These are phyloP conservation scores for Chanos chanos DNA, from an alignment of 2,797 vertebrate genomes.

Conservation along the genomic window DNA sequence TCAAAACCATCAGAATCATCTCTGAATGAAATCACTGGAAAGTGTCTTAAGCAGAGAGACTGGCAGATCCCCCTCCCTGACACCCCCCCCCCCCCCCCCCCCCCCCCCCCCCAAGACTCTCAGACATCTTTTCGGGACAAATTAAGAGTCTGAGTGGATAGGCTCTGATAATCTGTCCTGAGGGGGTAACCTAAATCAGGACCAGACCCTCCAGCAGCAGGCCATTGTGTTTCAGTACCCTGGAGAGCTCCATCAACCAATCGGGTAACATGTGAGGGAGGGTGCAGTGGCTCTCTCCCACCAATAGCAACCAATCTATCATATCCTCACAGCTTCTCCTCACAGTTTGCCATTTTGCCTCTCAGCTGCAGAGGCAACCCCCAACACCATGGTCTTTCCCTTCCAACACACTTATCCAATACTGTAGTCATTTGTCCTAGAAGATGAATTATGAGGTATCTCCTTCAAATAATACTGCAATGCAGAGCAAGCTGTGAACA, in stretches of 20 bases:
- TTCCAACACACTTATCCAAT: no score
- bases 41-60: slow-evolving; percentile 2
- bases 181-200: slow-evolving; percentile 25
- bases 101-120: no score
- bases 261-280: background rate
- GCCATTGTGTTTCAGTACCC: slow-evolving; percentile 16
- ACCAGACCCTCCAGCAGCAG: slow-evolving; percentile 1
- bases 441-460: no score
- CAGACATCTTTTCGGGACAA: slow-evolving; percentile 31
- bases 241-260: slow-evolving; percentile 10
- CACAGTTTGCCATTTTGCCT: no score
- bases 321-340: background rate
- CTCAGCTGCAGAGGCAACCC: no score
- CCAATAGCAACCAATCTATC: slow-evolving; percentile 4
- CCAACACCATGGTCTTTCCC: no score
- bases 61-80: slow-evolving; percentile 25
- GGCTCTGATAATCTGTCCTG: slow-evolving; percentile 29
- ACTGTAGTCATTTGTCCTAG: no score
- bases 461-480: no score
- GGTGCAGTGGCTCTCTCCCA: background rate
- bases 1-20: slow-evolving; percentile 33
- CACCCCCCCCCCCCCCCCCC: no score
- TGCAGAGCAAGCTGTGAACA: no score
- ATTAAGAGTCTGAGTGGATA: slow-evolving; percentile 30
- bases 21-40: slow-evolving; percentile 27